A percentile compares a stretch with the other conserved stretches of the same genome.
phyloP scores from a whole-genome alignment of 1,140 invertebrate species.

The Phenacoccus solenopsis region DNA sequence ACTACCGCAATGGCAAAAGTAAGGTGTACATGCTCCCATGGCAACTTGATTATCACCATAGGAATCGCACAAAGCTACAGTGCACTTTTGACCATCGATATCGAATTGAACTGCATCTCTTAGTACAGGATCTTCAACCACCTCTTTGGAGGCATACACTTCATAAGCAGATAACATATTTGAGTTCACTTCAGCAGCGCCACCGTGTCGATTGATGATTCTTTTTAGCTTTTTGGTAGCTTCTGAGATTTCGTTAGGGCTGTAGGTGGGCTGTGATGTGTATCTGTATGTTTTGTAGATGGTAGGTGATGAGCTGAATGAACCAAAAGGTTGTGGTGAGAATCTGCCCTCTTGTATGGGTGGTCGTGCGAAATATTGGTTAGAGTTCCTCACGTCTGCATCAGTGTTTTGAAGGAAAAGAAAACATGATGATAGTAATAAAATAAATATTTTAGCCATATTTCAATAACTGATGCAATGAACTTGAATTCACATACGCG shows the following conservation, averaged over 20 bases:
- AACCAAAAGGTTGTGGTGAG: background rate
- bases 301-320: too few relatives aligned
- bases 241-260: background rate
- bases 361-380: too few relatives aligned
- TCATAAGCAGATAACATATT: background rate
- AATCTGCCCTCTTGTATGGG: too few relatives aligned
- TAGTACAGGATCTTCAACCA: background rate
- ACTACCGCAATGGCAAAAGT: background rate
- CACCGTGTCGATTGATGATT: background rate
- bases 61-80: background rate
- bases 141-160: background rate
- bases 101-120: background rate
- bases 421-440: too few relatives aligned
- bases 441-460: too few relatives aligned
- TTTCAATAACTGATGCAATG: too few relatives aligned
- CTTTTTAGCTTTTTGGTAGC: background rate
- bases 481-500: too few relatives aligned
- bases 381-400: too few relatives aligned
- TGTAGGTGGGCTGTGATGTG: background rate
- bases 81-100: background rate
- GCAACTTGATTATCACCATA: background rate
- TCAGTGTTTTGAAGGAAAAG: too few relatives aligned
- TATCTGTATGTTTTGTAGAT: background rate
- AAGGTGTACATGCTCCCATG: background rate
- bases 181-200: background rate